phyloP scores from a whole-genome alignment of 2,888 invertebrate species.

The Rhamnusium bicolor region DNA sequence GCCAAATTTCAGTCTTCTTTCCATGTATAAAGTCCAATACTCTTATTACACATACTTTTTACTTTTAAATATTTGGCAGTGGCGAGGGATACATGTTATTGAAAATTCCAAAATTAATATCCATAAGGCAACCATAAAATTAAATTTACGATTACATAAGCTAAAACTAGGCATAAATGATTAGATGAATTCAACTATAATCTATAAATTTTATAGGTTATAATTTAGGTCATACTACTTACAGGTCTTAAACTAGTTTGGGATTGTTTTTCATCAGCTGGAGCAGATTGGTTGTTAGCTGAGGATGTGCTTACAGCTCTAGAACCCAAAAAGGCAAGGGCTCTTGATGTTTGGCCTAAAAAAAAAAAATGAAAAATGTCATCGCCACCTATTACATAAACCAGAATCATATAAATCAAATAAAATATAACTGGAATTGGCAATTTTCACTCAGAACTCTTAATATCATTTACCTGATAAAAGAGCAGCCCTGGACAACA shows the following conservation, averaged over 20 bases:
- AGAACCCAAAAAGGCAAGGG: constrained; percentile 72
- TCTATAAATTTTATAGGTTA: constrained; percentile 11
- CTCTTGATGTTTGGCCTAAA: constrained; percentile 72
- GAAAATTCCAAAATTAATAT: no score
- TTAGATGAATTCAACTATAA: no score
- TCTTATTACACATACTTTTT: no score
- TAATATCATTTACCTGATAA: constrained; percentile 75
- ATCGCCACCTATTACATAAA: constrained; percentile 58
- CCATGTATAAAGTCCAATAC: no score
- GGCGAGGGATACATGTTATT: no score
- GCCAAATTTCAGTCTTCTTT: no score
- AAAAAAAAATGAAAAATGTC: no score
- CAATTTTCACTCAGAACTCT: not conserved
- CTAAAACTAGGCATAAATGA: no score
- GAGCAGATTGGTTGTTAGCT: constrained; percentile 67
- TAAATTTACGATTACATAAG: no score
- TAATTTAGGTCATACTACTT: constrained; percentile 49
- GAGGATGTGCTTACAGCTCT: constrained; percentile 70
- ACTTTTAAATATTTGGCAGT: no score
- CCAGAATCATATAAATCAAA: constrained; percentile 1
- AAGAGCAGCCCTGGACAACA: constrained; percentile 81
- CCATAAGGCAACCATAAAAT: no score
- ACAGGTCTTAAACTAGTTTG: constrained; percentile 61
- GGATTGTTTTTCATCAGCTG: constrained; percentile 75
- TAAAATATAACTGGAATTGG: not conserved